Conservation (phyloP, 2,113 vertebrate species). For the Rynchops niger region DNA sequence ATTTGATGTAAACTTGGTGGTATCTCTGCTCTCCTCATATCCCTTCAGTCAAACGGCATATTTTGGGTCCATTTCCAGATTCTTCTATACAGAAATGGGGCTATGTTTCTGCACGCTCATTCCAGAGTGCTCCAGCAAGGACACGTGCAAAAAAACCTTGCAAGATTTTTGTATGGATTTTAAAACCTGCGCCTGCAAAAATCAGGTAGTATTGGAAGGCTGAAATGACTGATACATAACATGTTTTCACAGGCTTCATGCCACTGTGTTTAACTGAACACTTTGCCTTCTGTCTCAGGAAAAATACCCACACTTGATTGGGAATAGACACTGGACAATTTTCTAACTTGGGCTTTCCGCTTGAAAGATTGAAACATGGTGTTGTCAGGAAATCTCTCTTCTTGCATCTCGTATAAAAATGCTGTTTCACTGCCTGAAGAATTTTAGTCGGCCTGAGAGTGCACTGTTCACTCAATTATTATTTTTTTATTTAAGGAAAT, state of each 20-base stretch:
- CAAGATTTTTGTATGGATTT: background rate
- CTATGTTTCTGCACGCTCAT: background rate
- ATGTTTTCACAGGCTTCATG: background rate
- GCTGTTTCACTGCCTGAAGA: background rate
- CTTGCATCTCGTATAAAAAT: background rate
- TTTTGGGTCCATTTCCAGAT: background rate
- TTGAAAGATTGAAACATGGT: background rate
- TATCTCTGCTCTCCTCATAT: background rate
- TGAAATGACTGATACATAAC: background rate
- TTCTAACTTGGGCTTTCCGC: background rate
- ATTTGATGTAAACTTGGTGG: background rate
- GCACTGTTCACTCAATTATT: background rate
- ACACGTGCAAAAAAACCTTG: background rate
- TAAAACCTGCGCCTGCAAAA: background rate
- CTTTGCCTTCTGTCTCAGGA: background rate
- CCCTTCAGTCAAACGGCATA: background rate
- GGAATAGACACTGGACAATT: background rate
- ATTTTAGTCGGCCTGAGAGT: background rate
- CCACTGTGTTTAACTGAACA: background rate
- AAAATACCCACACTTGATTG: background rate
- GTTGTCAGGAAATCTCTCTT: background rate
- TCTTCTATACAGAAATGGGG: accelerated
- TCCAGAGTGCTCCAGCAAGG: background rate
- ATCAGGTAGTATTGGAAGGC: background rate
- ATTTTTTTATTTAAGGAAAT: background rate